Percentiles rank a stretch among this genome's conserved stretches.
phyloP scores from a whole-genome alignment of 2,797 vertebrate genomes.

The Dendrocincla tyrannina region DNA sequence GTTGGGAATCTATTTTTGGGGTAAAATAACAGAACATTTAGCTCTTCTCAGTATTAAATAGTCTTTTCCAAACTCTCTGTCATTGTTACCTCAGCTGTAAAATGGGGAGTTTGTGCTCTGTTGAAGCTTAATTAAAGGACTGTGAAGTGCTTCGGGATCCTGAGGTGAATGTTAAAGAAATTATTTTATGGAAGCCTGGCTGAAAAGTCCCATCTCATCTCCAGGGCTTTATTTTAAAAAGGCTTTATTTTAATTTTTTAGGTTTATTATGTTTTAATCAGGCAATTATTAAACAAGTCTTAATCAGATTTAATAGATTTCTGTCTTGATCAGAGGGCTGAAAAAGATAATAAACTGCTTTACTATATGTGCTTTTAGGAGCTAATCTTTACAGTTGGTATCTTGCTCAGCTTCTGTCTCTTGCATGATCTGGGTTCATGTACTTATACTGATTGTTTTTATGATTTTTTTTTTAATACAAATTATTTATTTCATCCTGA shows the following conservation, averaged over 20 bases:
- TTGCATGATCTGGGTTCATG: background rate
- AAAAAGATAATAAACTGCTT: slow-evolving; percentile 25
- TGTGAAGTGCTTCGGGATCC: slow-evolving; percentile 45
- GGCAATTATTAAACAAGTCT: slow-evolving; percentile 48
- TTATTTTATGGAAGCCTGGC: slow-evolving; percentile 16
- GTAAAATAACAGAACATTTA: background rate
- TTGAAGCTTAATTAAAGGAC: slow-evolving; percentile 56
- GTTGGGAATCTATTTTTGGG: background rate
- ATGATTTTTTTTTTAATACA: background rate
- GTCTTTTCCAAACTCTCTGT: background rate
- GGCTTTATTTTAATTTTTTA: slow-evolving; percentile 35
- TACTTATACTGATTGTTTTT: background rate
- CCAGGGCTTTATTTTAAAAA: background rate
- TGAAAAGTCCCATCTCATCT: slow-evolving; percentile 21
- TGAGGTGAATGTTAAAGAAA: slow-evolving; percentile 43
- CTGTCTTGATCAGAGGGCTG: background rate
- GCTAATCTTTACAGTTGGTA: background rate
- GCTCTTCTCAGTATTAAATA: background rate
- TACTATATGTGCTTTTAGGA: slow-evolving; percentile 4
- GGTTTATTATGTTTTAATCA: slow-evolving; percentile 62
- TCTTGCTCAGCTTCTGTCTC: background rate
- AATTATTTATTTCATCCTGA: background rate
- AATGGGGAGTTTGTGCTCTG: slow-evolving; percentile 37
- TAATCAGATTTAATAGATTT: slow-evolving; percentile 33
- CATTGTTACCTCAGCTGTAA: slow-evolving; percentile 42